A percentile compares a stretch with the other conserved stretches of the same genome.
phyloP scores from a whole-genome alignment of 2,113 vertebrate genomes.

The Mormoops blainvillei region DNA sequence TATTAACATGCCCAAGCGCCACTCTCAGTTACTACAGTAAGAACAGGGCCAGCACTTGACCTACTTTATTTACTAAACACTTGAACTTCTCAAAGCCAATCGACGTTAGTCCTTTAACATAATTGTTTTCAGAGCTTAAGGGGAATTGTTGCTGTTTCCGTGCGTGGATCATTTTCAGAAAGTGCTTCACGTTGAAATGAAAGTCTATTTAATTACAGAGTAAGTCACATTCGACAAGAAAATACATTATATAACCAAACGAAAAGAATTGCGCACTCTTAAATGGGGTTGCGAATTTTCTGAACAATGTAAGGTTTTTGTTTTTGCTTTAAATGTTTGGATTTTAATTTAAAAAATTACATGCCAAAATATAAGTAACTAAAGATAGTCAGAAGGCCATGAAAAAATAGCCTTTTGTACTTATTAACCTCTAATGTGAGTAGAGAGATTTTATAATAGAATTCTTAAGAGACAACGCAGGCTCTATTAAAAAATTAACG shows the following conservation, averaged over 20 bases:
- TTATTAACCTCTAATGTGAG: not conserved
- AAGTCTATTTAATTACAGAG: slow-evolving; percentile 2
- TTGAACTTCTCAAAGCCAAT: slow-evolving; percentile 20
- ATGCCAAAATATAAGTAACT: not conserved
- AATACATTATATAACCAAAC: not conserved
- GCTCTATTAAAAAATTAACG: not conserved
- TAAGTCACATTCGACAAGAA: slow-evolving; percentile 4
- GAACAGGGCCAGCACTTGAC: not conserved
- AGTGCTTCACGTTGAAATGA: not conserved
- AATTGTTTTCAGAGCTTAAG: slow-evolving; percentile 26
- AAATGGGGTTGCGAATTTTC: not conserved
- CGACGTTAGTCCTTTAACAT: not conserved
- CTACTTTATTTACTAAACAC: not conserved
- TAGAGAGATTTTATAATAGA: not conserved
- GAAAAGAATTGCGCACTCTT: not conserved
- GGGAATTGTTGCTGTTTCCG: not conserved
- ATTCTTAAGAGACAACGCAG: not conserved
- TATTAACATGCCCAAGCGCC: not conserved
- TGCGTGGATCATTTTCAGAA: not conserved
- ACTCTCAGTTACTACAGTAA: not conserved
- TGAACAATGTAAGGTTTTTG: not conserved
- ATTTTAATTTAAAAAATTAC: not conserved
- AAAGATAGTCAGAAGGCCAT: not conserved
- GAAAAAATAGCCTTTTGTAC: not conserved
- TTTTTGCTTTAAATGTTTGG: not conserved